phyloP scores from a whole-genome alignment of 1,140 invertebrate genomes.

The Manduca sexta region DNA sequence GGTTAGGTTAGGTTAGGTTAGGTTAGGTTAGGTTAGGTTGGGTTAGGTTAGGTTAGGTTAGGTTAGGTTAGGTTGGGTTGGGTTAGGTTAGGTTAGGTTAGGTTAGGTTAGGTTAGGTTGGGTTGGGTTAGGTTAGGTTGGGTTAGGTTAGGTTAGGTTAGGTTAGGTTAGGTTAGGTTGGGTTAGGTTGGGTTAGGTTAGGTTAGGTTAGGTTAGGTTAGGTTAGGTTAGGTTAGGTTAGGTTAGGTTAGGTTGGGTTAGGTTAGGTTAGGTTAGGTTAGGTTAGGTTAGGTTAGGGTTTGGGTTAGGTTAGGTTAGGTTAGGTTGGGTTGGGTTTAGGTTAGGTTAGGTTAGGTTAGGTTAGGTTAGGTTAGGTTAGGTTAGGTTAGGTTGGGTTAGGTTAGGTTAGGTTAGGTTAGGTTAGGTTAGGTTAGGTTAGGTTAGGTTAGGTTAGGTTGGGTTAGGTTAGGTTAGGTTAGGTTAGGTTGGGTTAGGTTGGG shows the following conservation, averaged over 20 bases:
- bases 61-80: no score
- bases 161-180: no score
- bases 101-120: no score
- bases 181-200: no score
- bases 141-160: no score
- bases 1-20: no score
- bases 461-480: slow-evolving; percentile 16
- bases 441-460: slow-evolving; percentile 21
- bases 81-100: no score
- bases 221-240: slow-evolving; percentile 22
- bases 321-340: slow-evolving; percentile 26
- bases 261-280: slow-evolving; percentile 24
- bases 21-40: no score
- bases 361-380: slow-evolving; percentile 36
- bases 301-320: slow-evolving; percentile 46
- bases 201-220: slow-evolving; percentile 19
- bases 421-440: slow-evolving; percentile 23
- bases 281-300: slow-evolving; percentile 26
- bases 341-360: slow-evolving; percentile 29
- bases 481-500: background rate
- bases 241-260: slow-evolving; percentile 20
- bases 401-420: slow-evolving; percentile 65
- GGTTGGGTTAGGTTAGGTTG: no score
- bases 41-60: no score
- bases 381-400: slow-evolving; percentile 40